Evolutionary conservation across 2,888 invertebrate species (phyloP), one percentile per base, ranked within the genome.

Genomic region (Hecatera dysodea): DNA sequence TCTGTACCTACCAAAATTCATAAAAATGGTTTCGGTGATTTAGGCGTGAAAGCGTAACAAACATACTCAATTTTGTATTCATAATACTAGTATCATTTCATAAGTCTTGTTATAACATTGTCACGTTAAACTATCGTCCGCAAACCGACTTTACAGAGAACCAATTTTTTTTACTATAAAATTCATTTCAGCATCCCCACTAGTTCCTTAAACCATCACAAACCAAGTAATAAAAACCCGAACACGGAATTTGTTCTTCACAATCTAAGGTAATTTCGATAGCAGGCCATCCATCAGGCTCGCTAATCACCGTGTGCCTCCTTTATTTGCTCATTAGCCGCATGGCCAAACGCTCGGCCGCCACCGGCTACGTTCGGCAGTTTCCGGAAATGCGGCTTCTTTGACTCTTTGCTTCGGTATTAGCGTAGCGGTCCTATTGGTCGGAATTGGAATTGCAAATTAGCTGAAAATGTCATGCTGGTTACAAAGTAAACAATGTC

Each of bases 251-350:
- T 56, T 66, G 63, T 42, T 69, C 52, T 60, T 19, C 59, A 72
- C 68, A 71, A 81, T 70, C 27, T 60, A 80, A 80, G 76, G 75
- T 77, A 79, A 78, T 80, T 75, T 72, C 59, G 55, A 76, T 76
- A 65, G 75, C 44, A 64, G 62, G 60, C 56, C 73, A 81, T 83
- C 72, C 80, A 82, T 82, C 85, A 83, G 75, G 33, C 56, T 19
- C 64, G 67, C 78, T 82, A 83, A 84, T 84, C 85, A 85, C 76
- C 75, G 17, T 15, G 67, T 15, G 67, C 73, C 50, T 68, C 69
- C 71, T 75, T 70, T 78, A 83, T 84, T 85, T 83, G 83, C 81
- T 84, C 84, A 84, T 84, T 84, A 84, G 81, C 66, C 36, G 62
- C 61, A 55, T 67, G 55, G 22, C 48, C 55, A 69, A 67, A 61